Evolutionary conservation across 2,113 vertebrate genomes (phyloP).

Genomic region (Sakesphorus luctuosus): DNA sequence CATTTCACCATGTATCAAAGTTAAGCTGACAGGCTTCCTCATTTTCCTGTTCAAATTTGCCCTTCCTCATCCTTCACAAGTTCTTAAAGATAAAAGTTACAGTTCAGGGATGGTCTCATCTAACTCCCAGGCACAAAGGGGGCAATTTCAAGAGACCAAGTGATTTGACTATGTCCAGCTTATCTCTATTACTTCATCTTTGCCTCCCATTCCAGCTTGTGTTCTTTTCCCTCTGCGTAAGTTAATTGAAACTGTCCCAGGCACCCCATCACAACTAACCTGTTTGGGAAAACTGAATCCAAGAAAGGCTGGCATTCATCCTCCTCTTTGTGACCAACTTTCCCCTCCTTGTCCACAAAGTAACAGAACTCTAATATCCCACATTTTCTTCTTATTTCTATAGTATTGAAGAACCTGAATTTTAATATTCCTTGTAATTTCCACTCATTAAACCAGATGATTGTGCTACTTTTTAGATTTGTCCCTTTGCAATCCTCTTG

Average conservation of each 20-base stretch:
- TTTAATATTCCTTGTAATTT: neutral
- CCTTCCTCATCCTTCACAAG: neutral
- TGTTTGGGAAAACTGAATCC: neutral
- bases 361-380: neutral
- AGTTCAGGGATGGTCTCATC: neutral
- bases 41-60: neutral
- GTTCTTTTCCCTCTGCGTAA: neutral
- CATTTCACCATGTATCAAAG: neutral
- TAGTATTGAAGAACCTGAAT: neutral
- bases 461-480: neutral
- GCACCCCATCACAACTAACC: accelerated
- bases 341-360: neutral
- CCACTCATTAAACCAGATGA: neutral
- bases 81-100: neutral
- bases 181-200: neutral
- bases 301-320: neutral
- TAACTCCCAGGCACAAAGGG: neutral
- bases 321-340: neutral
- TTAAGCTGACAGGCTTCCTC: neutral
- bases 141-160: neutral
- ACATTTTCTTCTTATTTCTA: neutral
- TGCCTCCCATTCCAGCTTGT: neutral
- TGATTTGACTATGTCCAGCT: neutral
- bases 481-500: neutral
- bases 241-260: neutral